phyloP scores from a whole-genome alignment of 2,888 invertebrate genomes.

The Drosophila austrosaltans region DNA sequence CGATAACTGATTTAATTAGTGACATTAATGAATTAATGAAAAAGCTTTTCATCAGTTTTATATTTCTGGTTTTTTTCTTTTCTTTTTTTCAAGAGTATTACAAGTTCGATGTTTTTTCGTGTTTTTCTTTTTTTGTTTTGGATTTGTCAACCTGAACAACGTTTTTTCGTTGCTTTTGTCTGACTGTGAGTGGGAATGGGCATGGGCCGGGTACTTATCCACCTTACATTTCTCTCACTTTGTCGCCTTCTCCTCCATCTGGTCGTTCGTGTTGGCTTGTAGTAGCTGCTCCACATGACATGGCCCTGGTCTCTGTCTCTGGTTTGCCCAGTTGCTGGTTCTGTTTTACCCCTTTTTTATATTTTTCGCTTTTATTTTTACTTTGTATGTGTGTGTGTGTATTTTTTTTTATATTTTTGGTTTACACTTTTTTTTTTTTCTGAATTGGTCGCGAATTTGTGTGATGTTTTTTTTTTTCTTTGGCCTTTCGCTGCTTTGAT shows the following conservation, averaged over 20 bases:
- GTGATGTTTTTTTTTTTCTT: constrained; percentile 3
- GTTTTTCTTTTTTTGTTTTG: neutral
- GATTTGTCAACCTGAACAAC: constrained; percentile 4
- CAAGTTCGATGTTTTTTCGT: neutral
- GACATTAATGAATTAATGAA: no score
- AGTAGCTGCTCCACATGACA: constrained; percentile 42
- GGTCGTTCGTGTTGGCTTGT: constrained; percentile 7
- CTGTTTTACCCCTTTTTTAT: constrained; percentile 29
- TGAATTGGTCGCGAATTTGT: constrained; percentile 40
- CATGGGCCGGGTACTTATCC: neutral
- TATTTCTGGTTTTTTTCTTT: neutral
- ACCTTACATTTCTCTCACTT: neutral
- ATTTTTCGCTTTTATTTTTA: neutral
- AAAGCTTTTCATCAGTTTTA: neutral
- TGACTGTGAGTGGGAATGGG: neutral
- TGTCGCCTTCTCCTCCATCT: neutral
- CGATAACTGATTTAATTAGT: no score
- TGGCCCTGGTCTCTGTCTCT: constrained; percentile 9
- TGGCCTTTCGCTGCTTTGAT: constrained; percentile 34
- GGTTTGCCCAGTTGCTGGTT: constrained; percentile 39
- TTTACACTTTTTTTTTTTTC: constrained; percentile 20
- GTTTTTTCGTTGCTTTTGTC: constrained; percentile 4
- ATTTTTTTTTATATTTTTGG: constrained; percentile 18
- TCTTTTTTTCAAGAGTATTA: neutral
- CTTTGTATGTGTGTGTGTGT: neutral